A percentile compares a stretch with the other conserved stretches of the same genome.
These are phyloP conservation scores for Micrasema longulum DNA, from an alignment of 1,140 invertebrate species.

Conservation along the genomic window DNA sequence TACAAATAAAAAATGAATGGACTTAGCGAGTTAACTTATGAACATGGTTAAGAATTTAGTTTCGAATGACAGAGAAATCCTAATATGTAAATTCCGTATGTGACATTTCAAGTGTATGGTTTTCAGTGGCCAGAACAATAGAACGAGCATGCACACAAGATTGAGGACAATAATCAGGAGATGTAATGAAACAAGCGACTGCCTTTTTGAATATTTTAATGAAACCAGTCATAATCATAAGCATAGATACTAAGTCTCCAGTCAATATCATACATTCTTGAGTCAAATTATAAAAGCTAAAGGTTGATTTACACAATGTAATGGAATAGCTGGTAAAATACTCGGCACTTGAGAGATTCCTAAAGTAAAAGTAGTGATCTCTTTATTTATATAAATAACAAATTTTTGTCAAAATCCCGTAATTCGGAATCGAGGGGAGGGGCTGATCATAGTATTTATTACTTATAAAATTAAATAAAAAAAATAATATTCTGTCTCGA, in stretches of 20 bases:
- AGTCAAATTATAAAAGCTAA: slow-evolving; percentile 54
- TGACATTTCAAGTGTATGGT: no score
- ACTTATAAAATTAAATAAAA: slow-evolving; percentile 42
- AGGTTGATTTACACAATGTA: slow-evolving; percentile 43
- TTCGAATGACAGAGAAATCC: no score
- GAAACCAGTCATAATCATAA: slow-evolving; percentile 54
- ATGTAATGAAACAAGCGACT: slow-evolving; percentile 44
- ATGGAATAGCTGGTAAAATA: slow-evolving; percentile 40
- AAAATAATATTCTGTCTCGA: slow-evolving; percentile 30
- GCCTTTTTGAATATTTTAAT: slow-evolving; percentile 52
- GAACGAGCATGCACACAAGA: no score
- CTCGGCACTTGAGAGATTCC: slow-evolving; percentile 17
- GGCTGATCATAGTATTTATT: slow-evolving; percentile 25
- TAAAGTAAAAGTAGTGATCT: neutral
- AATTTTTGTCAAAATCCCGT: slow-evolving; percentile 8
- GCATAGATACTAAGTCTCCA: slow-evolving; percentile 52
- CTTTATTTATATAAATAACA: slow-evolving; percentile 28
- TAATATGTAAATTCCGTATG: no score
- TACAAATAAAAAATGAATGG: no score
- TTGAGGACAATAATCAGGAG: slow-evolving; percentile 9
- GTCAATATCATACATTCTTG: slow-evolving; percentile 54
- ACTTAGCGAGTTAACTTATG: no score
- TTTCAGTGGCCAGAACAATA: no score
- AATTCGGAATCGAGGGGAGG: neutral
- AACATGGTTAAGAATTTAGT: no score